phyloP scores from a whole-genome alignment of 2,113 vertebrate species.

The Cebus imitator region DNA sequence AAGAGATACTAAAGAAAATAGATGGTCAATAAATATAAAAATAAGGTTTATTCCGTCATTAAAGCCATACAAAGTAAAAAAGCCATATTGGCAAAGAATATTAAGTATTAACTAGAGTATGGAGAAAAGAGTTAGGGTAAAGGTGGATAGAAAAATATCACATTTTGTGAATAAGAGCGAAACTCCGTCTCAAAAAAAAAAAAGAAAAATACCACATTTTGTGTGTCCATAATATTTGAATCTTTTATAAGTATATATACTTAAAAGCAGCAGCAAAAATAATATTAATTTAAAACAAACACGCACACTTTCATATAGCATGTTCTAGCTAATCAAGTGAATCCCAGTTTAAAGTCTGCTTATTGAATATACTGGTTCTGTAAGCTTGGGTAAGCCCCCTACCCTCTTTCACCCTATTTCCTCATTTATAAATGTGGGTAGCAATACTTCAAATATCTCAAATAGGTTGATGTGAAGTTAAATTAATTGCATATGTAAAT shows the following conservation, averaged over 20 bases:
- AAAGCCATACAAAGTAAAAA: not conserved
- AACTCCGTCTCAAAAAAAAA: too few species aligned
- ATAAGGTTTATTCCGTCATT: not conserved
- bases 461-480: not conserved
- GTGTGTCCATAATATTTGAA: not conserved
- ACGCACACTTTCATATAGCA: not conserved
- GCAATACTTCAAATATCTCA: not conserved
- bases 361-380: not conserved
- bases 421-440: not conserved
- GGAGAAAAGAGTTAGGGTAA: not conserved
- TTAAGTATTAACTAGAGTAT: not conserved
- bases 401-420: not conserved
- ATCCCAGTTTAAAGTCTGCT: not conserved
- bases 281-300: slow-evolving; percentile 18
- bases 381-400: not conserved
- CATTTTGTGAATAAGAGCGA: not conserved
- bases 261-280: not conserved
- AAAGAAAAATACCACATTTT: too few species aligned
- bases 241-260: not conserved
- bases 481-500: not conserved
- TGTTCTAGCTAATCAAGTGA: not conserved
- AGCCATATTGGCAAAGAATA: not conserved
- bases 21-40: not conserved
- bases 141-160: not conserved
- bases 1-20: not conserved